Evolutionary conservation across 2,113 vertebrate genomes (phyloP).

Genomic region (Sus scrofa): T2T-Sscrofa CM000828.6:27781001-27781500

Average conservation of each 20-base stretch:
- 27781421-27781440: constrained; percentile 48
- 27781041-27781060: neutral
- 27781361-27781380: neutral
- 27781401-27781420: constrained; percentile 16
- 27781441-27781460: neutral
- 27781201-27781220: neutral
- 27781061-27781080: neutral
- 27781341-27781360: neutral
- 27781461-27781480: neutral
- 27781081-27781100: neutral
- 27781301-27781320: neutral
- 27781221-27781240: neutral
- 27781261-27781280: neutral
- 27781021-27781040: neutral
- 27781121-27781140: neutral
- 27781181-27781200: neutral
- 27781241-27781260: neutral
- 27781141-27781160: neutral
- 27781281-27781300: neutral
- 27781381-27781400: neutral
- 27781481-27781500: neutral
- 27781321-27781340: neutral
- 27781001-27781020: neutral
- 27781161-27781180: neutral
- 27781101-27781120: neutral